Evolutionary conservation across 2,797 vertebrate species (phyloP).

Genomic region (Apogon hyalosoma): DNA sequence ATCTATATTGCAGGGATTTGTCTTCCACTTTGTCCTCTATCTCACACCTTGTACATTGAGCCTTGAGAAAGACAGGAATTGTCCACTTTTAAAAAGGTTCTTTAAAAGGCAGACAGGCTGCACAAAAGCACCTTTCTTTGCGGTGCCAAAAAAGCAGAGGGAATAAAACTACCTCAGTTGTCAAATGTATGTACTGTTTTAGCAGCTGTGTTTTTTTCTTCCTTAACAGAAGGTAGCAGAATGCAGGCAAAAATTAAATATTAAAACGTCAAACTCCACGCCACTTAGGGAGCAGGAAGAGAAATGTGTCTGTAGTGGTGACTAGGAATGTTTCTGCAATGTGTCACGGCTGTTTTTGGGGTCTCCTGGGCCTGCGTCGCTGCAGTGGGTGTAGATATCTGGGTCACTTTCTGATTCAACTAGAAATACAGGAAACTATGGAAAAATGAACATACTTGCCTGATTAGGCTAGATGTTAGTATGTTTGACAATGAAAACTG

Average conservation of each 20-base stretch:
- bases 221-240: not conserved
- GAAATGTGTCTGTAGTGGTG: constrained; percentile 30
- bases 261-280: constrained; percentile 6
- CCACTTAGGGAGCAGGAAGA: not conserved
- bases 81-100: not conserved
- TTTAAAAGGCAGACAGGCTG: not conserved
- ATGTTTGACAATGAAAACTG: not conserved
- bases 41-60: not conserved
- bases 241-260: not conserved
- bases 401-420: constrained; percentile 45
- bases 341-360: constrained; percentile 16
- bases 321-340: constrained; percentile 23
- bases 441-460: not conserved
- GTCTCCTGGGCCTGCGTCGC: constrained; percentile 42
- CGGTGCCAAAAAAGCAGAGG: not conserved
- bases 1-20: not conserved
- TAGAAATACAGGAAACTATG: constrained; percentile 14
- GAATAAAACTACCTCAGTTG: not conserved
- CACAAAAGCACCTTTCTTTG: not conserved
- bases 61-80: not conserved
- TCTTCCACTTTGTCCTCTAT: constrained; percentile 2
- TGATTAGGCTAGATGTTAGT: constrained; percentile 9
- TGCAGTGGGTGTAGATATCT: constrained; percentile 54
- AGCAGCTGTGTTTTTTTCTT: not conserved
- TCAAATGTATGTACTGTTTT: too few species aligned